phyloP scores from a whole-genome alignment of 2,888 invertebrate genomes.

The Apamea monoglypha region DNA sequence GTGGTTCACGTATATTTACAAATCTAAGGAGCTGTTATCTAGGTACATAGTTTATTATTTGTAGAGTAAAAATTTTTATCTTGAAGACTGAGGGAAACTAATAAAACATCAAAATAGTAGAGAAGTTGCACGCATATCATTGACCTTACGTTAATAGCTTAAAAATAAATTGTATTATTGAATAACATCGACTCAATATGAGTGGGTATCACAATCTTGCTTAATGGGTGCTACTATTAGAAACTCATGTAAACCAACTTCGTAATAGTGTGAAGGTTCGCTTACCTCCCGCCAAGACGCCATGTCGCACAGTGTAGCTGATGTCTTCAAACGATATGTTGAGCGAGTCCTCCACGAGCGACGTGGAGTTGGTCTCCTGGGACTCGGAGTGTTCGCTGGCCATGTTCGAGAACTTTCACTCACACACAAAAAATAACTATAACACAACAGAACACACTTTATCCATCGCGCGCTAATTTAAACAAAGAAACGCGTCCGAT shows the following conservation, averaged over 20 bases:
- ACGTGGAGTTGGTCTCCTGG: constrained; percentile 83
- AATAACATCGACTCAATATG: constrained; percentile 15
- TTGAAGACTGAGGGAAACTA: not conserved
- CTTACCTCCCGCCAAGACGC: constrained; percentile 90
- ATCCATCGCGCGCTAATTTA: constrained; percentile 77
- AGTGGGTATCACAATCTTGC: constrained; percentile 44
- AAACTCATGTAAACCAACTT: constrained; percentile 47
- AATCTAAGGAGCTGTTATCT: constrained; percentile 32
- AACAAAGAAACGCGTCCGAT: constrained; percentile 80
- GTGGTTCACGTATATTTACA: constrained; percentile 7
- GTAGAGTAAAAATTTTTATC: not conserved
- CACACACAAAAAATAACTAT: constrained; percentile 70
- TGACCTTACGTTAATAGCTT: not conserved
- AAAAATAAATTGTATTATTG: constrained; percentile 5
- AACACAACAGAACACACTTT: constrained; percentile 65
- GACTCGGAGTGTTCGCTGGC: constrained; percentile 84
- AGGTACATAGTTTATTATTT: not conserved
- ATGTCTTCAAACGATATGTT: constrained; percentile 93
- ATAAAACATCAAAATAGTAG: constrained; percentile 6
- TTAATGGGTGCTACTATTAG: constrained; percentile 33
- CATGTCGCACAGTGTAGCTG: constrained; percentile 91
- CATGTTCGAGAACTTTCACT: constrained; percentile 79
- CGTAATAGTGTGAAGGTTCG: constrained; percentile 45
- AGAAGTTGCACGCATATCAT: constrained; percentile 9
- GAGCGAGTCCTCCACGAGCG: constrained; percentile 86